A percentile compares a stretch with the other conserved stretches of the same genome.
Conservation (phyloP, 2,797 vertebrate genomes). For the Smutsia temminckii region DNA sequence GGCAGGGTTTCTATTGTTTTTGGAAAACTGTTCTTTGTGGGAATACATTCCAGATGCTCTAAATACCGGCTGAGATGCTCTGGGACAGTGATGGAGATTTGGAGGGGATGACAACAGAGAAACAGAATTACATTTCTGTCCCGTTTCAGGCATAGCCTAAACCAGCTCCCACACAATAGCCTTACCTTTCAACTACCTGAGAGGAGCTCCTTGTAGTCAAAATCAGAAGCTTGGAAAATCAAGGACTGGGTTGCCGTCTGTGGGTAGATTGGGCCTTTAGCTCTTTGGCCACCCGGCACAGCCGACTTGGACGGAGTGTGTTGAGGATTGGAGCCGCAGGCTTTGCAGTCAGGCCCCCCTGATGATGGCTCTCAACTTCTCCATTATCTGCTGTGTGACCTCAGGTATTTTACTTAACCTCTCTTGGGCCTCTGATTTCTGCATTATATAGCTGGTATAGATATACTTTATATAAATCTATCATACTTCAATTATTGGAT, state of each 20-base stretch:
- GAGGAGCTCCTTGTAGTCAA: neutral
- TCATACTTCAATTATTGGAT: neutral
- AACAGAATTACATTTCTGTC: neutral
- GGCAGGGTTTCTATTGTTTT: neutral
- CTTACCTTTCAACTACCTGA: neutral
- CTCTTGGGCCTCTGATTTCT: neutral
- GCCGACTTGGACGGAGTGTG: neutral
- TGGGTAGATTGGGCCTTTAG: neutral
- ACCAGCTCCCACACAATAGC: neutral
- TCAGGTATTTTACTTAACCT: neutral
- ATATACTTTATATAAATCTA: neutral
- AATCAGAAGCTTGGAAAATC: neutral
- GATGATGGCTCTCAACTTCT: no score
- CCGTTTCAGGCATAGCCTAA: neutral
- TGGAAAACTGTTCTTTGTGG: neutral
- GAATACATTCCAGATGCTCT: neutral
- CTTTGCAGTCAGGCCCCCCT: neutral
- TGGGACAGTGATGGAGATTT: fast-evolving
- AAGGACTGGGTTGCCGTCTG: neutral
- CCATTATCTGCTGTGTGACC: neutral
- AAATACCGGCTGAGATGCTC: neutral
- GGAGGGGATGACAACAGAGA: no score
- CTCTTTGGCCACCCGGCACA: neutral
- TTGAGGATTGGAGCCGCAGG: neutral
- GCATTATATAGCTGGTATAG: neutral